Evolutionary conservation across 2,113 vertebrate genomes (phyloP), one percentile per base, ranked within the genome.

Genomic region (Ctenodactylus gundi): DNA sequence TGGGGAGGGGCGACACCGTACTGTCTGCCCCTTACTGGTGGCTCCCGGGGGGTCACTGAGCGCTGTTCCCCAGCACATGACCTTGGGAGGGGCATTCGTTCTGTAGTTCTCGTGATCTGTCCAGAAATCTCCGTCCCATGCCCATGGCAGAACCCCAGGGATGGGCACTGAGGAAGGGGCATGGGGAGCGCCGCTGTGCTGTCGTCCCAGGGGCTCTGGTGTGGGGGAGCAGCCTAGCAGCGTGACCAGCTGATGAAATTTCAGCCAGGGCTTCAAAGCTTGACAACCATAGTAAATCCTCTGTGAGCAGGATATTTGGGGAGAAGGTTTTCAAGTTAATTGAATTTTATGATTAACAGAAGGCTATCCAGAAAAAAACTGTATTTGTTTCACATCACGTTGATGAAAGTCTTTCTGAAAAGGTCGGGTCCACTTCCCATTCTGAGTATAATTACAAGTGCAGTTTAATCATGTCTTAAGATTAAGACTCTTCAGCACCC

Each of bases 1-100:
- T 95, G 95, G 97, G 93, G 97, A 88, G 87, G 95, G 96, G 91
- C 96, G 70, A 23, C 20, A 91, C 88, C 93, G 70, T 81, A 96
- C 64, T 93, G 58, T 57, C 85, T 93, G 76, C 75, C n/a, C 92
- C 65, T 80, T 96, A 88, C 91, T 92, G 65, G 93, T 95, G 93
- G 95, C 93, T 98, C 73, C 97, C 77, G 57, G 90, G 94, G 94
- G 81, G 90, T 91, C 23, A 65, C 77, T 92, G 94, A 90, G 81
- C 93, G 88, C 94, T 90, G n/a, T 95, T 95, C 85, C 62, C 76
- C 83, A 29, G 49, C 60, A 49, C 95, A 81, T 11, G 6, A n/a
- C 88, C 88, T 90, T 87, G 62, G 88, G 95, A 94, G 84, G 88
- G 44, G 65, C 72, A 83, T 51, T 18, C 85, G 93, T 77, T 78